phyloP scores from a whole-genome alignment of 2,797 vertebrate species.

The Anguilla obscura region DNA sequence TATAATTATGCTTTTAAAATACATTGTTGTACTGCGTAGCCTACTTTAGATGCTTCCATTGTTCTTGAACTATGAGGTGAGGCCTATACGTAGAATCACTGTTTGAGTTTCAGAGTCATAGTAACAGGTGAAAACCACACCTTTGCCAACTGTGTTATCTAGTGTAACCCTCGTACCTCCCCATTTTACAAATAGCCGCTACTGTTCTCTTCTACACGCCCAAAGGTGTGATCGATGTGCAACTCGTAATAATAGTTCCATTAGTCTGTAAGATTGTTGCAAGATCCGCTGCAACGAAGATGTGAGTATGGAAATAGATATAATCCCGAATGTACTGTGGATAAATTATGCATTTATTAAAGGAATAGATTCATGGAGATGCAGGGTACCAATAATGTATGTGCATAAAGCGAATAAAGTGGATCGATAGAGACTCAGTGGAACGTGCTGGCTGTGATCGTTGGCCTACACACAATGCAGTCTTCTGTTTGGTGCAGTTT shows the following conservation, averaged over 20 bases:
- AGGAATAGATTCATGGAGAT: background rate
- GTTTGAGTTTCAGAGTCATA: background rate
- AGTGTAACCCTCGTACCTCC: background rate
- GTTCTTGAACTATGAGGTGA: background rate
- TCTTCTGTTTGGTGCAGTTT: background rate
- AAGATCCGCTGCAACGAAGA: background rate
- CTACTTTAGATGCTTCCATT: background rate
- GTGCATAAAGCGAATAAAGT: background rate
- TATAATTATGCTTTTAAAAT: background rate
- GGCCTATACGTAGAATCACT: background rate
- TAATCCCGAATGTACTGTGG: no score
- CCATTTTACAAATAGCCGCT: background rate
- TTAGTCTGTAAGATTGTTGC: background rate
- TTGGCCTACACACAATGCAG: background rate
- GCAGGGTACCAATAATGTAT: background rate
- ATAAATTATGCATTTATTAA: background rate
- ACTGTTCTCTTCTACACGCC: background rate
- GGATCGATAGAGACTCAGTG: background rate
- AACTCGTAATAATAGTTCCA: background rate
- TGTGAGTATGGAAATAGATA: background rate
- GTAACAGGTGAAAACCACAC: conserved; percentile 6
- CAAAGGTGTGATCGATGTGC: background rate
- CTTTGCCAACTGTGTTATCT: background rate
- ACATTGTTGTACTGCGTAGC: background rate
- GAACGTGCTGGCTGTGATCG: background rate